Conservation (phyloP, 2,888 invertebrate genomes). For the Tipula confusa region DNA sequence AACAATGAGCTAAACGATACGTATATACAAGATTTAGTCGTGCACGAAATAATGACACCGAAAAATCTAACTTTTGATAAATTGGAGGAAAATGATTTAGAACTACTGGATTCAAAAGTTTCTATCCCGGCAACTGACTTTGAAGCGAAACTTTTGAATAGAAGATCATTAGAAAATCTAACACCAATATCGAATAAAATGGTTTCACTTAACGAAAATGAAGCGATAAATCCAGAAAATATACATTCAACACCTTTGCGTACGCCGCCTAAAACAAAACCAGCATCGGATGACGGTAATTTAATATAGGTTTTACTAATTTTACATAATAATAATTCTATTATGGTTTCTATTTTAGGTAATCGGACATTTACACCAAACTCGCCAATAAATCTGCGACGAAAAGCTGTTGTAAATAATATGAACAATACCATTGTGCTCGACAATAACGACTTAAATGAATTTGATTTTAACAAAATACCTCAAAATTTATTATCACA, state of each 20-base stretch:
- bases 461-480: constrained; percentile 29
- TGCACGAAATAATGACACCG: background rate
- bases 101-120: background rate
- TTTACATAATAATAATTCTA: background rate
- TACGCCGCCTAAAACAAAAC: background rate
- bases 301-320: background rate
- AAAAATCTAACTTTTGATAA: background rate
- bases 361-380: background rate
- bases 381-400: background rate
- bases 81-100: background rate
- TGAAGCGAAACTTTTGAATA: background rate
- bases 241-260: background rate
- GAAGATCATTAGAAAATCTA: background rate
- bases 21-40: background rate
- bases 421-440: background rate
- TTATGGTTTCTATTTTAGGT: background rate
- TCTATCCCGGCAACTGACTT: background rate
- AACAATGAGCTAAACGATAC: constrained; percentile 28
- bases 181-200: constrained; percentile 9
- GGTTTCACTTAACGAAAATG: background rate
- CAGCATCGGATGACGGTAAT: background rate
- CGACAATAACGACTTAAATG: background rate
- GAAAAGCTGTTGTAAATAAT: constrained; percentile 6
- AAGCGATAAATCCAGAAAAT: background rate
- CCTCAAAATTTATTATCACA: constrained; percentile 15